Percentiles rank a stretch among this genome's conserved stretches.
Evolutionary conservation across 2,797 vertebrate genomes (phyloP).

Genomic region (Sebastes hubbsi): DNA sequence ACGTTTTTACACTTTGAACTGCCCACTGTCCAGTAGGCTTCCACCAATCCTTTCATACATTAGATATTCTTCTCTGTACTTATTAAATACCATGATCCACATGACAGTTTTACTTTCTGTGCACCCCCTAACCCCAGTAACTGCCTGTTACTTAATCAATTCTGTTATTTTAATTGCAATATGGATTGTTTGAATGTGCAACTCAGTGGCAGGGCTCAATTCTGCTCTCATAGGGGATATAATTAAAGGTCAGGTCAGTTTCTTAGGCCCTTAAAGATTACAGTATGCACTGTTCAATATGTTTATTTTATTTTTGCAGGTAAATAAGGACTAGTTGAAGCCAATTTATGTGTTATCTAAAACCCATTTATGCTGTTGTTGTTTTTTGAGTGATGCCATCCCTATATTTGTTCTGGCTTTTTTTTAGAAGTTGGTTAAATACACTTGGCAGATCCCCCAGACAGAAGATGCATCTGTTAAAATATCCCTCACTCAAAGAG

Average conservation of each 20-base stretch:
- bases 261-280: not conserved
- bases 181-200: slow-evolving; percentile 35
- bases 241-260: slow-evolving; percentile 21
- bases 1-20: not conserved
- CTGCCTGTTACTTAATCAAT: not conserved
- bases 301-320: not conserved
- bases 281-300: not conserved
- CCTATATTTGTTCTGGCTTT: slow-evolving; percentile 29
- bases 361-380: not conserved
- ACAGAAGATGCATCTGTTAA: slow-evolving; percentile 22
- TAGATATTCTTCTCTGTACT: not conserved
- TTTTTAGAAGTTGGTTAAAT: slow-evolving; percentile 4
- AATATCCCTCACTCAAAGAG: slow-evolving; percentile 14
- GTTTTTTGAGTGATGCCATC: not conserved
- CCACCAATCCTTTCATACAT: not conserved
- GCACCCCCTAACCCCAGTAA: not conserved
- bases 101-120: not conserved
- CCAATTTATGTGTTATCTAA: not conserved
- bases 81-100: not conserved
- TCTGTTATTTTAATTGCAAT: slow-evolving; percentile 27
- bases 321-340: not conserved
- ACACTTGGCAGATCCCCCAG: slow-evolving; percentile 30
- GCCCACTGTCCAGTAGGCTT: not conserved
- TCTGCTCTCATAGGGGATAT: not conserved
- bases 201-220: not conserved